Evolutionary conservation across 2,888 invertebrate species (phyloP).

Genomic region (Ormyrus thymus): DNA sequence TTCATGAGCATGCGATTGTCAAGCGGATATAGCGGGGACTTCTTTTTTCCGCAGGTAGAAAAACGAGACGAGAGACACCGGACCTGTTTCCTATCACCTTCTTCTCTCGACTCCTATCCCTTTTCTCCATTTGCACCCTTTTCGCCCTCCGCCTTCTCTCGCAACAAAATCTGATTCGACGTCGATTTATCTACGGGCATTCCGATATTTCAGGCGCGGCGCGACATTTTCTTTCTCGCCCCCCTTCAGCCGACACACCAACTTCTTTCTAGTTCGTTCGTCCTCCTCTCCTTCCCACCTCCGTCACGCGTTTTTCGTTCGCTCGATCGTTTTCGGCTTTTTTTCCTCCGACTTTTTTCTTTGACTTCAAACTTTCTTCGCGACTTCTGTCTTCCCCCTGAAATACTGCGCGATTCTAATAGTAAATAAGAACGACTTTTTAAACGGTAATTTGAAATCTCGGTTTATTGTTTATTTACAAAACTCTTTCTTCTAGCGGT

Average conservation of each 20-base stretch:
- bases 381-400: constrained; percentile 13
- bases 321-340: neutral
- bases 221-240: constrained; percentile 61
- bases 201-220: constrained; percentile 64
- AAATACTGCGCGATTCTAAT: constrained; percentile 27
- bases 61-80: constrained; percentile 68
- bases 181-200: constrained; percentile 72
- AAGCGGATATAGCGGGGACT: constrained; percentile 56
- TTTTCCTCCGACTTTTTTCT: neutral
- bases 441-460: no score
- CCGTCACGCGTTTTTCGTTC: constrained; percentile 42
- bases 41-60: constrained; percentile 1
- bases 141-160: constrained; percentile 55
- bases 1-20: constrained; percentile 67
- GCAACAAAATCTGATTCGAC: constrained; percentile 73
- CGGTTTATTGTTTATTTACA: neutral
- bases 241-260: constrained; percentile 18
- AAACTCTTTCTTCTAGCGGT: no score
- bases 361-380: constrained; percentile 15
- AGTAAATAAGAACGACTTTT: constrained; percentile 19
- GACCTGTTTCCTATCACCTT: constrained; percentile 74
- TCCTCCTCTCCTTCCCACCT: constrained; percentile 33
- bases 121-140: constrained; percentile 56
- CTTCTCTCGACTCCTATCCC: constrained; percentile 61
- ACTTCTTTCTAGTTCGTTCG: constrained; percentile 36